phyloP scores from a whole-genome alignment of 2,113 vertebrate genomes.

The Leptobrachium ailaonicum region DNA sequence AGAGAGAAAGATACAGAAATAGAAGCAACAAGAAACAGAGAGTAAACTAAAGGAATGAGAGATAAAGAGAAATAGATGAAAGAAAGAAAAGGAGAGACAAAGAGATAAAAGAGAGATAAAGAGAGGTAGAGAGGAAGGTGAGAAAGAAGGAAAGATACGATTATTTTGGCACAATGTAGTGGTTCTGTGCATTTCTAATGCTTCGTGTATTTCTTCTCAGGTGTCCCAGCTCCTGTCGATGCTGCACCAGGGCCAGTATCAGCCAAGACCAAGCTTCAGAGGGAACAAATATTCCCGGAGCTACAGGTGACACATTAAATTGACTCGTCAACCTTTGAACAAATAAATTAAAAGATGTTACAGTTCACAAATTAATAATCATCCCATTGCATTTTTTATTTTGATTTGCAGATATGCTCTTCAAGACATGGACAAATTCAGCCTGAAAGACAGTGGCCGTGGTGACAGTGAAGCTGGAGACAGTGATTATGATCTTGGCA shows the following conservation, averaged over 20 bases:
- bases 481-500: constrained; percentile 94
- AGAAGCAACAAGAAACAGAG: too few relatives aligned
- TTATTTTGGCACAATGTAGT: too few relatives aligned
- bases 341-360: not conserved
- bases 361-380: not conserved
- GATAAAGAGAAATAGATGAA: too few relatives aligned
- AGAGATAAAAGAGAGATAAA: too few relatives aligned
- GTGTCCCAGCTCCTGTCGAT: constrained; percentile 99
- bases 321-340: not conserved
- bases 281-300: constrained; percentile 98
- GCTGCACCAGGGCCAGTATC: constrained; percentile 98
- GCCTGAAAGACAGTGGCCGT: constrained; percentile 95
- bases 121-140: too few relatives aligned
- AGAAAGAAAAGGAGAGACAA: too few relatives aligned
- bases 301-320: constrained; percentile 84
- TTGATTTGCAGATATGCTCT: constrained; percentile 82
- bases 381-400: constrained; percentile 27
- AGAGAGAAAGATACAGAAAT: too few relatives aligned
- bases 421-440: constrained; percentile 99
- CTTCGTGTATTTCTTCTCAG: constrained; percentile 77
- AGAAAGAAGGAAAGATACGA: too few relatives aligned
- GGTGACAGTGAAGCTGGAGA: constrained; percentile 97
- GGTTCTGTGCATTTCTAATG: too few relatives aligned
- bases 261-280: constrained; percentile 96
- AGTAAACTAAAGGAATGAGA: too few relatives aligned